Conservation (phyloP, 1,140 invertebrate species). For the Helicoverpa armigera region DNA sequence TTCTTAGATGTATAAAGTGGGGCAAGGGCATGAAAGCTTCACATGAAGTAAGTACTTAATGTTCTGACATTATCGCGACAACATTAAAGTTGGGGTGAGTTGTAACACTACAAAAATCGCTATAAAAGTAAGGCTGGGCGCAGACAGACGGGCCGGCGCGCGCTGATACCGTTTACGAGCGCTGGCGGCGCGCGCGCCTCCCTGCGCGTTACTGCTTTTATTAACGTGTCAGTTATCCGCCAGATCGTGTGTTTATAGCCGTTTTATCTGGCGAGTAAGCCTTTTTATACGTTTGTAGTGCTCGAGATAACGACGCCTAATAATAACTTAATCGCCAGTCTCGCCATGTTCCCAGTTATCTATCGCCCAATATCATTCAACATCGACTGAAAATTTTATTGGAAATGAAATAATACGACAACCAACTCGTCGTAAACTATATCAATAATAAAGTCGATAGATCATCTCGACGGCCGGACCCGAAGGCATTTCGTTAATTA, state of each 20-base stretch:
- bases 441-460: not conserved
- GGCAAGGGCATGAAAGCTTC: not conserved
- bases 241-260: constrained; percentile 41
- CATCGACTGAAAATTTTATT: not conserved
- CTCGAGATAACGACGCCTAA: constrained; percentile 5
- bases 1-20: not conserved
- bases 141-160: not conserved
- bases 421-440: not conserved
- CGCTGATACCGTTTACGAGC: constrained; percentile 30
- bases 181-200: not conserved
- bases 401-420: not conserved
- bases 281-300: constrained; percentile 28
- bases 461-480: constrained; percentile 7
- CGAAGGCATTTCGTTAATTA: constrained; percentile 11
- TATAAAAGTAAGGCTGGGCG: constrained; percentile 37
- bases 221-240: constrained; percentile 39
- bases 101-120: constrained; percentile 13
- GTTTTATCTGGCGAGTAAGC: constrained; percentile 39
- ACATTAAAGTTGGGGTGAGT: constrained; percentile 29
- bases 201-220: constrained; percentile 23
- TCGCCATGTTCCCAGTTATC: not conserved
- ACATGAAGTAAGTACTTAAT: not conserved
- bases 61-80: constrained; percentile 28
- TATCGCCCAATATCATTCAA: not conserved
- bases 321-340: not conserved